Percentiles rank a stretch among this genome's conserved stretches.
These are phyloP conservation scores for Pecten maximus DNA, from an alignment of 2,888 invertebrate genomes.

Conservation along the genomic window DNA sequence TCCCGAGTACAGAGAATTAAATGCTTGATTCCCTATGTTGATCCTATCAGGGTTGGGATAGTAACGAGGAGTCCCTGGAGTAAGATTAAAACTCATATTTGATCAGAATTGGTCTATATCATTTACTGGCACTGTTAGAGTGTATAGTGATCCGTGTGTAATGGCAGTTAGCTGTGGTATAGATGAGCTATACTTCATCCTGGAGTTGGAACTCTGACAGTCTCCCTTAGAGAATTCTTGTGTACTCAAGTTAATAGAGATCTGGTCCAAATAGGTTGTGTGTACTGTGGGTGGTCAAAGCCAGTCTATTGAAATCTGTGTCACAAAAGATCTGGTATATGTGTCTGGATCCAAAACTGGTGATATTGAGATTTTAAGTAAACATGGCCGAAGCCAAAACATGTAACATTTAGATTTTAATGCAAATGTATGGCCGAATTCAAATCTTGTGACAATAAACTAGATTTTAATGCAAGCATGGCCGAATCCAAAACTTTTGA, in stretches of 20 bases:
- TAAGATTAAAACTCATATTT: background rate
- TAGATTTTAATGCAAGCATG: too few species aligned
- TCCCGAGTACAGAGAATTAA: background rate
- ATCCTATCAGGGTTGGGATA: slow-evolving; percentile 18
- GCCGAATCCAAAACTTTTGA: too few species aligned
- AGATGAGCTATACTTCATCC: background rate
- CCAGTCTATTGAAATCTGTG: too few species aligned
- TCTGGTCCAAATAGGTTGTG: background rate
- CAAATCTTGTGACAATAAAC: too few species aligned
- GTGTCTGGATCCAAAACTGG: too few species aligned
- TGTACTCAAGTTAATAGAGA: background rate
- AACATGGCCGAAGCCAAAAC: too few species aligned
- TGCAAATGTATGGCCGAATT: too few species aligned
- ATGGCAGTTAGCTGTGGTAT: background rate
- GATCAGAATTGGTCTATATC: background rate
- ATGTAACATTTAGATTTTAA: too few species aligned
- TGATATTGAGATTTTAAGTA: too few species aligned
- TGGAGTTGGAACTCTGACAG: background rate
- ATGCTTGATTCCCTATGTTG: background rate
- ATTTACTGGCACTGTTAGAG: background rate
- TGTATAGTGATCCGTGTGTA: background rate
- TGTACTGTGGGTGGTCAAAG: background rate
- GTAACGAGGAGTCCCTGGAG: background rate
- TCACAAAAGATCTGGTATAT: too few species aligned
- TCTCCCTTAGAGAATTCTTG: background rate